Conservation (phyloP, 2,113 vertebrate genomes). For the Melanostigma gelatinosum region DNA sequence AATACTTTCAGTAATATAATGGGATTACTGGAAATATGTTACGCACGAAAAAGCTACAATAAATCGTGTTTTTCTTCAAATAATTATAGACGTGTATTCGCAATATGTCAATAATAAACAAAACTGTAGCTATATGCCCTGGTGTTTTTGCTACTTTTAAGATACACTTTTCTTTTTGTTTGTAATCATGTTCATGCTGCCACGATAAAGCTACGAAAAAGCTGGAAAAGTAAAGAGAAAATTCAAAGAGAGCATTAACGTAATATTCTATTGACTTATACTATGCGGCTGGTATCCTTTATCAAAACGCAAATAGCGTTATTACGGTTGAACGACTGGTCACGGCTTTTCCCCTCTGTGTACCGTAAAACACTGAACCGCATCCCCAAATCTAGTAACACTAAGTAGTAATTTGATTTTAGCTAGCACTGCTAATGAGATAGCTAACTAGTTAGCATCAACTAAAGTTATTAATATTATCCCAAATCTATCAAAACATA, state of each 20-base stretch:
- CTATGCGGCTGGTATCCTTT: background rate
- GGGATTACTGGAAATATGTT: background rate
- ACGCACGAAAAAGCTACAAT: background rate
- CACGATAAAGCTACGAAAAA: background rate
- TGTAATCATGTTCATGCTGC: background rate
- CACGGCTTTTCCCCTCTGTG: accelerated
- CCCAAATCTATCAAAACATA: background rate
- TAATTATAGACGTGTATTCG: background rate
- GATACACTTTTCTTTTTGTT: background rate
- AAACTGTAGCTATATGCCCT: background rate
- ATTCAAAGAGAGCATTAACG: background rate
- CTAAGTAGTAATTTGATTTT: slow-evolving; percentile 22
- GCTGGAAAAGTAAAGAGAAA: background rate
- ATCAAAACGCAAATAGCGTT: background rate
- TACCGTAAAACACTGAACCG: background rate
- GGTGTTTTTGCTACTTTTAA: background rate
- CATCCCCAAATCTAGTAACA: background rate
- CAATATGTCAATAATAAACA: background rate
- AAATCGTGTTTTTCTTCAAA: background rate
- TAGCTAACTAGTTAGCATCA: slow-evolving; percentile 39
- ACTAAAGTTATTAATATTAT: slow-evolving; percentile 18
- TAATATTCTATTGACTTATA: background rate
- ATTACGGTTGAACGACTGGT: background rate
- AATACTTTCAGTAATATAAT: too few relatives aligned
- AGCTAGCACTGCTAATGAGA: slow-evolving; percentile 23